phyloP scores from a whole-genome alignment of 2,113 vertebrate genomes.

The Chlamydotis undulata region DNA sequence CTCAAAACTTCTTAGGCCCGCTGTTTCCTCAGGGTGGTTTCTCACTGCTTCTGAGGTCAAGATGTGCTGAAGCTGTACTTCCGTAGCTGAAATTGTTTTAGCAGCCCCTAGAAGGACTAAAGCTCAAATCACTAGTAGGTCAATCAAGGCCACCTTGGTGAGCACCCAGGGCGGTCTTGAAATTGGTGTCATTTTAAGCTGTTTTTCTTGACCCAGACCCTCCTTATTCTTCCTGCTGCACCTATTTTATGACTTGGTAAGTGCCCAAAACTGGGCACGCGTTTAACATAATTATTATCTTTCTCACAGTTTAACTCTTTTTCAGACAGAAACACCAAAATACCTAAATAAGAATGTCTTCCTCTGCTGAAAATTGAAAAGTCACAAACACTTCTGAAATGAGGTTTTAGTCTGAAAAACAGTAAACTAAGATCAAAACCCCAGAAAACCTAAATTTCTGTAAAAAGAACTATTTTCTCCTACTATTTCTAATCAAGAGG shows the following conservation, averaged over 20 bases:
- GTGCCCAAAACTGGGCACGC: neutral
- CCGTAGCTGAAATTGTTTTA: neutral
- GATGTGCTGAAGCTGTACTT: neutral
- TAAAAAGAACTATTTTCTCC: neutral
- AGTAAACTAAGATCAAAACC: neutral
- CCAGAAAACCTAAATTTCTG: neutral
- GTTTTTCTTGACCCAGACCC: conserved; percentile 24
- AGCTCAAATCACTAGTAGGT: neutral
- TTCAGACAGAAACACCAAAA: conserved; percentile 39
- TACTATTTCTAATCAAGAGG: conserved; percentile 13
- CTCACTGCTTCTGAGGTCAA: neutral
- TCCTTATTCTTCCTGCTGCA: conserved; percentile 47
- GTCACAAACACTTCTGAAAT: neutral
- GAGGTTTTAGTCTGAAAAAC: conserved; percentile 43
- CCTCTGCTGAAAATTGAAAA: neutral
- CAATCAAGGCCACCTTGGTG: neutral
- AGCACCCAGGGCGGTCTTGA: neutral
- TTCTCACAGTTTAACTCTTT: conserved; percentile 47
- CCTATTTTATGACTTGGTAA: neutral
- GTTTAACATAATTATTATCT: neutral
- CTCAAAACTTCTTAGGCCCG: neutral
- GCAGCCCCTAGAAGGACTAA: neutral
- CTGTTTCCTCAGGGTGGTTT: neutral
- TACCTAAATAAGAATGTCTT: neutral
- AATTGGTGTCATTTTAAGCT: conserved; percentile 15